Evolutionary conservation across 2,113 vertebrate genomes (phyloP), one percentile per base, ranked within the genome.

Genomic region (Plestiodon gilberti): DNA sequence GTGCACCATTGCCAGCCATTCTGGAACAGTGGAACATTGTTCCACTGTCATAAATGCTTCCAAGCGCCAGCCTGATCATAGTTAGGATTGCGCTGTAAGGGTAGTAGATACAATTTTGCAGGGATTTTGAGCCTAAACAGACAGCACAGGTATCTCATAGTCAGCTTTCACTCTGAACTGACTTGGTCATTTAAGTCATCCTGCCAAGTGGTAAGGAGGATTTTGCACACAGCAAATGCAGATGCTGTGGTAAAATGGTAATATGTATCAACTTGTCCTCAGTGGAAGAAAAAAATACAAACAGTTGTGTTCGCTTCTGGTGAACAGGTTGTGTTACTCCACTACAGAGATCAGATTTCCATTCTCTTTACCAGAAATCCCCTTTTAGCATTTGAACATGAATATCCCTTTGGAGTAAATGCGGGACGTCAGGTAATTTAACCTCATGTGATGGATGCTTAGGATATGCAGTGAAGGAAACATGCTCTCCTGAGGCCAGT

Each of bases 371-470:
- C 6, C 57, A 70, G 67, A 48, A 61, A 17, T 71, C 65, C 89
- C 84, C 55, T 83, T 91, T 81, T 88, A 87, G 88, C 85, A n/a
- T 10, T 92, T 91, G 92, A 90, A 93, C 93, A 93, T 92, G 82
- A 91, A 75, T 91, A 93, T 71, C 90, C 90, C 85, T 86, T 70
- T 90, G 55, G 75, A 61, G 48, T 48, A 87, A 70, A 94, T 88
- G 73, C 85, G 52, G 81, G 84, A 87, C 69, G 89, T 85, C 82
- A 82, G 91, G 82, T 83, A 88, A 64, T 74, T 94, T 92, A 92
- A 76, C 93, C 82, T 86, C 85, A 84, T 82, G 64, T 74, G 86
- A 84, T 88, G 88, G 78, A 73, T 48, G 71, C 67, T 89, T 57
- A 86, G 89, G 78, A 91, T 55, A 9, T 88, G 1, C 70, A 82